Evolutionary conservation across 2,797 vertebrate genomes (phyloP).

Genomic region (Myoxocephalus aenaeus): DNA sequence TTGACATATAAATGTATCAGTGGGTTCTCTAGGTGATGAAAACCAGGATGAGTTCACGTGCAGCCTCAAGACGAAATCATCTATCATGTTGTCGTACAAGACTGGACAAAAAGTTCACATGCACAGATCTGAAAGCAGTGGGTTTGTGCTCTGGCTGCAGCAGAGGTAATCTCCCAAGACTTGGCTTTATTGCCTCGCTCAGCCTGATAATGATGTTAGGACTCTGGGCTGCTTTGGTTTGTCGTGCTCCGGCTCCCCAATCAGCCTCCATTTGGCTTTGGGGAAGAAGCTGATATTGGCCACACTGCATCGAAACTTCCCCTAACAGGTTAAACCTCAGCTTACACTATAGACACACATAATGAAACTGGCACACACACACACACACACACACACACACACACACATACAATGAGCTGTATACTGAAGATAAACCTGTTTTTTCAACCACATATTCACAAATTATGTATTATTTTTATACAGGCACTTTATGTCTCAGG

Average conservation of each 20-base stretch:
- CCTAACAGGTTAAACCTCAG: constrained; percentile 79
- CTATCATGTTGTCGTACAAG: constrained; percentile 75
- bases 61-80: constrained; percentile 69
- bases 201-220: constrained; percentile 84
- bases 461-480: not conserved
- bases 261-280: constrained; percentile 76
- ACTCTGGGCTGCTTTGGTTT: constrained; percentile 78
- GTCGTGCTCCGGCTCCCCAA: constrained; percentile 73
- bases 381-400: not conserved
- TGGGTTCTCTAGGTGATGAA: constrained; percentile 68
- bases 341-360: constrained; percentile 54
- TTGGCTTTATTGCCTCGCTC: constrained; percentile 83
- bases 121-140: constrained; percentile 68
- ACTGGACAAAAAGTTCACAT: constrained; percentile 70
- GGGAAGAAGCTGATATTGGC: constrained; percentile 77
- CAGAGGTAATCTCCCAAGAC: constrained; percentile 81
- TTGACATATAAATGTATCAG: constrained; percentile 60
- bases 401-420: not conserved
- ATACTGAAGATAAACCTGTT: not conserved
- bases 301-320: constrained; percentile 76
- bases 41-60: constrained; percentile 61
- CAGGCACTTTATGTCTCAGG: too few relatives aligned
- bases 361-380: constrained; percentile 16
- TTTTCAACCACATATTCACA: not conserved
- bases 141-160: constrained; percentile 70